A percentile compares a stretch with the other conserved stretches of the same genome.
phyloP scores from a whole-genome alignment of 2,113 vertebrate genomes.

The Tinamus guttatus region DNA sequence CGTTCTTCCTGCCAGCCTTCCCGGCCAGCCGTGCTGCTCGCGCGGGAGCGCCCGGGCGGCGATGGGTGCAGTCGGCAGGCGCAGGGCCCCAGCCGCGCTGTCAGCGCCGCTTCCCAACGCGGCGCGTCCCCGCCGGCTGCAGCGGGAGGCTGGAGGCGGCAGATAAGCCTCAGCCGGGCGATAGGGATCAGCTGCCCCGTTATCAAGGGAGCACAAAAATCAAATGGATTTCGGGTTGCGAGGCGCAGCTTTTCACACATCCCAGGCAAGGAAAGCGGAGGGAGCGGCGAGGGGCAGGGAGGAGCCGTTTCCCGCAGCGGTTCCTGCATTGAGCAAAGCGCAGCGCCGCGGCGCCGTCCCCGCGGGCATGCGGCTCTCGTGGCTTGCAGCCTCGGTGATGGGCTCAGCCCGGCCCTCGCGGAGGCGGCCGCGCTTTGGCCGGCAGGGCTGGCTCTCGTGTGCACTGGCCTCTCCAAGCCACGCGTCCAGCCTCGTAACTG shows the following conservation, averaged over 20 bases:
- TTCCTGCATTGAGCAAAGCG: slow-evolving; percentile 65
- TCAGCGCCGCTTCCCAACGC: slow-evolving; percentile 51
- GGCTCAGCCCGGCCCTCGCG: too few relatives aligned
- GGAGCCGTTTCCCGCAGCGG: slow-evolving; percentile 37
- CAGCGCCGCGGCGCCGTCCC: too few relatives aligned
- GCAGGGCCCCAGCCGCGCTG: background rate
- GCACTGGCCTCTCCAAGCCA: background rate
- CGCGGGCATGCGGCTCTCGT: too few relatives aligned
- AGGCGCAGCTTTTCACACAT: slow-evolving; percentile 63
- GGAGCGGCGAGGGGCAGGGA: background rate
- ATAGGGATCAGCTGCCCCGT: slow-evolving; percentile 68
- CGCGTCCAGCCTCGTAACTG: background rate
- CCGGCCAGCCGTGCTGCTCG: background rate
- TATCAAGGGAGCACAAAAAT: slow-evolving; percentile 73
- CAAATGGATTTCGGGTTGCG: slow-evolving; percentile 73
- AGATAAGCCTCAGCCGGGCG: slow-evolving; percentile 69
- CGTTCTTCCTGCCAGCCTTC: background rate
- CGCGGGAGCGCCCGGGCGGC: background rate
- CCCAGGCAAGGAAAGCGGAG: slow-evolving; percentile 52
- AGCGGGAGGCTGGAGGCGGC: slow-evolving; percentile 65
- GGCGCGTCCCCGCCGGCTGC: background rate
- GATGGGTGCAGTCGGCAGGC: background rate
- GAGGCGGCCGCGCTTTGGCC: background rate
- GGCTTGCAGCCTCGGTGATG: too few relatives aligned
- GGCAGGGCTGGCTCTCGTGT: background rate